Base-by-base conservation (phyloP, 2,797 vertebrate genomes). In the Australoheros facetus region DNA sequence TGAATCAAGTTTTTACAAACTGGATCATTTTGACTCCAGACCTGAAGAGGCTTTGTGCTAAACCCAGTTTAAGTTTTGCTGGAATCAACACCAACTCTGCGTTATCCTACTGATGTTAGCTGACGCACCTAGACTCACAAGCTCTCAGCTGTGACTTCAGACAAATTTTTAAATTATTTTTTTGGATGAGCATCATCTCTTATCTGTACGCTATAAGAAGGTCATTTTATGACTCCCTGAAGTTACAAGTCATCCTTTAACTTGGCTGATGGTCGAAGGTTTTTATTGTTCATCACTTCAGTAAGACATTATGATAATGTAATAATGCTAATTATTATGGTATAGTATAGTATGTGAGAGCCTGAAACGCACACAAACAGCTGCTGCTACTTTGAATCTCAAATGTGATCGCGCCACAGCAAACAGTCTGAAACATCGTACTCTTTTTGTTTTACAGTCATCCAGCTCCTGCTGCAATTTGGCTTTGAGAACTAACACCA, bases 381-480 rank as follows among this genome's bases (percentile, higher is more conserved):
- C 19, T 14, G 39, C 17, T 14, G 32, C 53, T 58, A 55, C 57
- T 88, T 87, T 84, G 62, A 88, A 73, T 87, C 74, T 83, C 75
- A 86, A 79, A 80, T 81, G 53, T 23, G 4, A 56, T 72, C 19
- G 1, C 48, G 14, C 11, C 32, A 59, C 51, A 14, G 16, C 30
- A 48, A 37, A 37, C 14, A 66, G 48, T 71, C 82, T 78, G 84
- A 66, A 56, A 56, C 2, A 1, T 30, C 39, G 69, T 30, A 60
- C 37, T 73, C 56, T 26, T 80, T 81, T 39, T 90, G 62, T 72
- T 82, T 82, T 72, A 34, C 56, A 71, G 81, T 81, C 12, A 23
- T 86, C 74, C 73, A 80, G 81, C 28, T 88, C 79, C 84, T 69
- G 76, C 70, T 71, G 79, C 79, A 30, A 78, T 89, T 90, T 83